Evolutionary conservation across 2,888 invertebrate species (phyloP), one percentile per base, ranked within the genome.

Genomic region (Lasioglossum zephyrum): DNA sequence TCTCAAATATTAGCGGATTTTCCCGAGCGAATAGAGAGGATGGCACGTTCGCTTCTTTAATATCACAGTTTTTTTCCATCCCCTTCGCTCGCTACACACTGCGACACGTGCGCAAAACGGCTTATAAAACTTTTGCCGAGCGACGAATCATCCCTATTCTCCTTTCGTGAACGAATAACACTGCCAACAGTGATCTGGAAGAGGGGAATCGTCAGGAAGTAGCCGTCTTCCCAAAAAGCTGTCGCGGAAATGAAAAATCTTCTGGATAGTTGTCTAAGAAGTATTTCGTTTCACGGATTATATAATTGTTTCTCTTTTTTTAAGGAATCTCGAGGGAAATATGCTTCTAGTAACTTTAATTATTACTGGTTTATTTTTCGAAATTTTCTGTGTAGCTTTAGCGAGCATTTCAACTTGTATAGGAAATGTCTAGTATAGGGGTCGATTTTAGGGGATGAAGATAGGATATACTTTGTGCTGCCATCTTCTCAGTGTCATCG

Each of bases 1-100:
- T 92, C 92, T 93, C 93, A 91, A 94, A 94, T 94, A 94, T 94
- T 92, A 93, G 92, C 87, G 88, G 89, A 86, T 91, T 89, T 81
- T 77, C 88, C 53, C 85, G 47, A 73, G 77, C 44, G 66, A 60
- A 89, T 86, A 85, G 84, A 85, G 84, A 81, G 87, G 87, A 89
- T 87, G 86, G 84, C 81, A 89, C 85, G 85, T 85, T 81, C 82
- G 78, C 77, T 53, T 82, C 84, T 89, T 88, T 89, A 92, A 92
- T 90, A 89, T 88, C 89, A 83, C 79, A 79, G 60, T 80, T 88
- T 91, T 91, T 90, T 76, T 69, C 39, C 69, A 78, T 72, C 41
- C 73, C 82, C 73, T 73, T 85, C n/a, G 83, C 69, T 79, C 60
- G 84, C 86, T 87, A 84, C 79, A 82, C 78, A 77, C 44, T 88